Evolutionary conservation across 2,797 vertebrate species (phyloP).

Genomic region (Fistularia commersonii): DNA sequence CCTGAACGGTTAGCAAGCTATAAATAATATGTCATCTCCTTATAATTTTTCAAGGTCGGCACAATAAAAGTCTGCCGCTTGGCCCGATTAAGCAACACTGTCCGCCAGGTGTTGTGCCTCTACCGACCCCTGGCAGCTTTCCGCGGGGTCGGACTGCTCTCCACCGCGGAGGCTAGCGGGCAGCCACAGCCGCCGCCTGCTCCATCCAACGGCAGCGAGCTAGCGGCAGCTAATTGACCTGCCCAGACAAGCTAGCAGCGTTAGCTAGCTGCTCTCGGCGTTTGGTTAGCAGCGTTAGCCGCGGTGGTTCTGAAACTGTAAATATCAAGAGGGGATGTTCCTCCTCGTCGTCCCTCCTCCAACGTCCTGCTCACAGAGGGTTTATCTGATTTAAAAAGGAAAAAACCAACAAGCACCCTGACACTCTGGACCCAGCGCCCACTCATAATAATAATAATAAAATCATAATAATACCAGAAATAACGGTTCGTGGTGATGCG

Average conservation of each 20-base stretch:
- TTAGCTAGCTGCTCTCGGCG: conserved; percentile 8
- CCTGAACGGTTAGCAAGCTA: conserved; percentile 13
- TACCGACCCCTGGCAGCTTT: neutral
- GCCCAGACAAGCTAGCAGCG: conserved; percentile 20
- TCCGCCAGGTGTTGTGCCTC: neutral
- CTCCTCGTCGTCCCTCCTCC: neutral
- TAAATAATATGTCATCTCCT: conserved; percentile 44
- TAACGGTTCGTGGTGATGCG: too few relatives aligned
- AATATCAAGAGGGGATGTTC: neutral
- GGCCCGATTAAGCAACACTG: conserved; percentile 2
- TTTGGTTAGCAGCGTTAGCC: conserved; percentile 20
- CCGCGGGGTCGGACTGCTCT: neutral
- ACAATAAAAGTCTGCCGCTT: conserved; percentile 31
- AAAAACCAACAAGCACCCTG: too few relatives aligned
- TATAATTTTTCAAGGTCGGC: conserved; percentile 56
- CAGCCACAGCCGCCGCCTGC: conserved; percentile 19
- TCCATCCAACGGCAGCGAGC: conserved; percentile 25
- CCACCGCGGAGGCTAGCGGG: conserved; percentile 7
- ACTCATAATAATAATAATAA: too few relatives aligned
- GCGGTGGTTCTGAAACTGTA: conserved; percentile 26
- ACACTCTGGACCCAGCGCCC: too few relatives aligned
- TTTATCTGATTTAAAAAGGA: too few relatives aligned
- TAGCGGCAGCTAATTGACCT: conserved; percentile 8
- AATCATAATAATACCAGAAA: conserved; percentile 7
- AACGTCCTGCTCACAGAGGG: rapidly evolving